phyloP scores from a whole-genome alignment of 2,888 invertebrate species.

The Agrotis ipsilon region DNA sequence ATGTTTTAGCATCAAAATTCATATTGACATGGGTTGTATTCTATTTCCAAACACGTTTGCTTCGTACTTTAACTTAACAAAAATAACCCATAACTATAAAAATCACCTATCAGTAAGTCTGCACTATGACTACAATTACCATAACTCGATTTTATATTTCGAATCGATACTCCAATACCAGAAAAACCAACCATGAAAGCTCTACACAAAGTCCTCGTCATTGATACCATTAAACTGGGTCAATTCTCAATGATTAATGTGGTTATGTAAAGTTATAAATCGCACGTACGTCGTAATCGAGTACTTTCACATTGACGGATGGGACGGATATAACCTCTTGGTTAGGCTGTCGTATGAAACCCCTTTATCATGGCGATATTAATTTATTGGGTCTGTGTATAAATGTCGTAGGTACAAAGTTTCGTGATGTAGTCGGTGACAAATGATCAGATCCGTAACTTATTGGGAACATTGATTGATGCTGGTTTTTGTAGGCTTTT shows the following conservation, averaged over 20 bases:
- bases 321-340: conserved; percentile 71
- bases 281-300: conserved; percentile 69
- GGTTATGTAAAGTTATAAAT: conserved; percentile 70
- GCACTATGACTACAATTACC: neutral
- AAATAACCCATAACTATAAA: neutral
- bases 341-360: conserved; percentile 63
- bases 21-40: too few relatives aligned
- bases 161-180: neutral
- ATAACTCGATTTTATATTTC: neutral
- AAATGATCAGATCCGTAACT: conserved; percentile 55
- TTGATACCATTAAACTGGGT: conserved; percentile 61
- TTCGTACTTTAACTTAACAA: too few relatives aligned
- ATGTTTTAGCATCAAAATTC: too few relatives aligned
- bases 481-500: conserved; percentile 37
- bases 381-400: conserved; percentile 63
- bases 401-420: conserved; percentile 57
- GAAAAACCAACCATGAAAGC: conserved; percentile 10
- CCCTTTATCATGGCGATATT: conserved; percentile 66
- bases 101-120: neutral
- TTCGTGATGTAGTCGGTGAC: conserved; percentile 49
- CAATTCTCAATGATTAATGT: conserved; percentile 71
- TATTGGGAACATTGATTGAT: conserved; percentile 57
- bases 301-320: conserved; percentile 73
- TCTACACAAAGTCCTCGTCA: conserved; percentile 9
- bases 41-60: too few relatives aligned